Base-by-base conservation (phyloP, 1,140 invertebrate genomes). In the Lepidostoma basale region DNA sequence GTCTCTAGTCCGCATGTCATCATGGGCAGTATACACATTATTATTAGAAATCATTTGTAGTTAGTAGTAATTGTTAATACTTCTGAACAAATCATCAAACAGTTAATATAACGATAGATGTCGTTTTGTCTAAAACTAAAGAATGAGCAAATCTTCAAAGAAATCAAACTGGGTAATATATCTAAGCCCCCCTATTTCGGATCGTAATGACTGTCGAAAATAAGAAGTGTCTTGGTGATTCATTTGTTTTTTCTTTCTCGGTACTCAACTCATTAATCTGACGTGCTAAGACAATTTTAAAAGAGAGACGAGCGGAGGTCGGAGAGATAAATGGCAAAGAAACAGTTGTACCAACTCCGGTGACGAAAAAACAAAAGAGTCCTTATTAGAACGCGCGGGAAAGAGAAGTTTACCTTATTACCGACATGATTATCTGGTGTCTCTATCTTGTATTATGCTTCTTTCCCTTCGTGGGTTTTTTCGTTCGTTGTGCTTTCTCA, bases 371-470 rank as follows among this genome's bases (percentile, higher is more conserved):
- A 65, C 49, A 65, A 49, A 30, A 30, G 28, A 65, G 45, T 65
- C 54, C 62, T 52, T 33, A 42, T 54, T 18, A 30, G 22, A 25
- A 20, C 20, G 22, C 47, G 47, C 25, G 20, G 25, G 25, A 52
- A n/a, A 58, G 44, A 54, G 60, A 69, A 70, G 68, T 70, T 70
- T 70, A 66, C 68, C 58, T 70, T 62, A 70, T 70, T 70, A 70
- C 56, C 28, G 62, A 54, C 42, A 39, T 23, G 40, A 62, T 64
- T 65, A 54, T 54, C 40, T 68, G 52, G 25, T 42, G 16, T 45
- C 39, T 22, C 26, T 67, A 20, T 44, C 47, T 14, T 16, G 9
- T 58, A 12, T 10, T 22, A 9, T 12, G 8, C n/a, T 23, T 49
- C 22, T 49, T 9, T 20, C 44, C 2, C 8, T 18, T 49, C 25